Base-by-base conservation (phyloP, 2,113 vertebrate genomes). In the Actenoides lindsayi region DNA sequence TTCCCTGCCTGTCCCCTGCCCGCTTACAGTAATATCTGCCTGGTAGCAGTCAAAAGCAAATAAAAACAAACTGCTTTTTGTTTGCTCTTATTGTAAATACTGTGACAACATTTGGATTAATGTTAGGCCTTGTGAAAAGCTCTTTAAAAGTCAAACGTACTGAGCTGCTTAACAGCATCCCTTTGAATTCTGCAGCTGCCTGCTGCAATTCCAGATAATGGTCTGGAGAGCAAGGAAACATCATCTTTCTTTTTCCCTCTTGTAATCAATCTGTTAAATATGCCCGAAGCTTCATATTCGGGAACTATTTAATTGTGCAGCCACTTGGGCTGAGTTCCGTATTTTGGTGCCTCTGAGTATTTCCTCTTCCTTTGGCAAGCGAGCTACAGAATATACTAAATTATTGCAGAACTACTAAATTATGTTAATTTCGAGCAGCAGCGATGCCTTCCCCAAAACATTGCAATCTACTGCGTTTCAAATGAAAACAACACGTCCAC, bases 151-250 rank as follows among this genome's bases (percentile, higher is more conserved):
- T 92, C 94, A 89, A 87, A 88, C 53, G 12, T 5, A 31, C 88
- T 48, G 96, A 94, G 92, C 88, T 90, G 90, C 93, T 92, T 90
- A 86, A 60, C 65, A 89, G 92, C 80, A 25, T 80, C 87, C 76
- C 65, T 96, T 91, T 67, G 91, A 95, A 80, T 95, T 64, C 69
- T 89, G 65, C 69, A 48, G 96, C 90, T 89, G 81, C 94, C 54
- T 14, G 17, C 93, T 94, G 83, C 74, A 65, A 11, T 82, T 76
- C 70, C 44, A 71, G 93, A 94, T 85, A 95, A 85, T n/a, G 81
- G 77, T n/a, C 81, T 85, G 83, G 81, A 93, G 63, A 89, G 89
- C 46, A 39, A 83, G 83, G 53, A 85, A 84, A 70, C 83, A 23
- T 83, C 62, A 0, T 68, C 10, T 73, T 89, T 79, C 62, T 93